phyloP scores from a whole-genome alignment of 2,888 invertebrate species.

The Eumacrocentrus americanus region DNA sequence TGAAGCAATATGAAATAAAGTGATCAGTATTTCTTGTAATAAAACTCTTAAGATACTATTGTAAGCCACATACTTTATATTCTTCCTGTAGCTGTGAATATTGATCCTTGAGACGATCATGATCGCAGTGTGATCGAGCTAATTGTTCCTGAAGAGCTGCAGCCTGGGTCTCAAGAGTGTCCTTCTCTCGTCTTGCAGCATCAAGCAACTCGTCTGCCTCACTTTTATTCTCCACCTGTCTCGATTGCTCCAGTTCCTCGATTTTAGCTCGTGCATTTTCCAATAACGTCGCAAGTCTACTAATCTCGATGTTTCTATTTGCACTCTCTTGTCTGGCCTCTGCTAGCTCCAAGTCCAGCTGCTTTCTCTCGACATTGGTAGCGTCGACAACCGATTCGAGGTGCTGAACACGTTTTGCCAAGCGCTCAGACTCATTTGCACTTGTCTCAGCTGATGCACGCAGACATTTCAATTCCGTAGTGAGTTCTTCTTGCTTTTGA shows the following conservation, averaged over 20 bases:
- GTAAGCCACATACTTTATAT: conserved; percentile 64
- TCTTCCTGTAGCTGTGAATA: conserved; percentile 74
- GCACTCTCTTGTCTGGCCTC: conserved; percentile 76
- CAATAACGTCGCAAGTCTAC: conserved; percentile 75
- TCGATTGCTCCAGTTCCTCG: conserved; percentile 72
- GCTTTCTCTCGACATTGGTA: conserved; percentile 75
- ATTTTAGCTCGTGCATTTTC: conserved; percentile 87
- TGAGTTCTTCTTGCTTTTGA: conserved; percentile 79
- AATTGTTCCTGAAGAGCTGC: conserved; percentile 73
- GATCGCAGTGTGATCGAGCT: conserved; percentile 73
- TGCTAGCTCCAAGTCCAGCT: conserved; percentile 75
- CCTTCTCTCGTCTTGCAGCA: conserved; percentile 74
- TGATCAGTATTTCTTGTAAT: too few relatives aligned
- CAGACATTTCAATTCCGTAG: conserved; percentile 71
- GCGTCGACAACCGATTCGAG: conserved; percentile 79
- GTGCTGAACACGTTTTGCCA: conserved; percentile 73
- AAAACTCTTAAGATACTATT: conserved; percentile 15
- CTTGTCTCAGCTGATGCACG: conserved; percentile 68
- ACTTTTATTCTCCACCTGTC: conserved; percentile 72
- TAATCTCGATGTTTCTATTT: conserved; percentile 80
- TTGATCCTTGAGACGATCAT: conserved; percentile 71
- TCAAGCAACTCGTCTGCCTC: conserved; percentile 76
- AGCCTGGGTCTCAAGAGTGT: conserved; percentile 72
- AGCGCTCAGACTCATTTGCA: conserved; percentile 70
- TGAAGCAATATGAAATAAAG: conserved; percentile 1